Conservation (phyloP, 2,797 vertebrate species). For the Ispidina picta region DNA sequence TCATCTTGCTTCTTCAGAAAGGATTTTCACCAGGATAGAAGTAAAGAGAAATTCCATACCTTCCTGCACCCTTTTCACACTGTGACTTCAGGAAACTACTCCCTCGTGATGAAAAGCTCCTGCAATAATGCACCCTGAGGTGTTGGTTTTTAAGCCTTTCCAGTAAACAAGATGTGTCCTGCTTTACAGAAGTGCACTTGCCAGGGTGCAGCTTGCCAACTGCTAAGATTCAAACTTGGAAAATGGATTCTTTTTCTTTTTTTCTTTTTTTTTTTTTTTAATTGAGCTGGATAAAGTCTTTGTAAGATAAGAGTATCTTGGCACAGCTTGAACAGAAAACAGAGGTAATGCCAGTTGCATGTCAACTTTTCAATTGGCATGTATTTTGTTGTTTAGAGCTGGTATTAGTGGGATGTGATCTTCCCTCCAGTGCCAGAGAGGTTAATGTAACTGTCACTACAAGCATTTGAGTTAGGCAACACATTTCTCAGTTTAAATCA, state of each 20-base stretch:
- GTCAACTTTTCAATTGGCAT: slow-evolving; percentile 25
- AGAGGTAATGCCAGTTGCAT: slow-evolving; percentile 3
- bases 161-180: slow-evolving; percentile 50
- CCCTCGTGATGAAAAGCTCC: slow-evolving; percentile 28
- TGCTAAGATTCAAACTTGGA: not conserved
- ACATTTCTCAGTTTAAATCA: slow-evolving; percentile 32
- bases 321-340: slow-evolving; percentile 27
- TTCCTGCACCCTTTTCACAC: not conserved
- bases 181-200: not conserved
- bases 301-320: slow-evolving; percentile 9
- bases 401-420: slow-evolving; percentile 16
- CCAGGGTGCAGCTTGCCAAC: slow-evolving; percentile 27
- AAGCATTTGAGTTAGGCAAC: slow-evolving; percentile 37
- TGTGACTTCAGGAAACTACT: slow-evolving; percentile 55
- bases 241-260: not conserved
- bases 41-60: not conserved
- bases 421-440: slow-evolving; percentile 6
- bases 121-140: slow-evolving; percentile 41
- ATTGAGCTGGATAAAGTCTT: slow-evolving; percentile 27
- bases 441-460: slow-evolving; percentile 26
- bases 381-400: slow-evolving; percentile 12
- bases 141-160: slow-evolving; percentile 54
- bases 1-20: not conserved
- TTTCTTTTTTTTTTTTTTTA: not conserved
- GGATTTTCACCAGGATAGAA: not conserved